phyloP scores from a whole-genome alignment of 2,888 invertebrate genomes.

The Lycophotia porphyrea region DNA sequence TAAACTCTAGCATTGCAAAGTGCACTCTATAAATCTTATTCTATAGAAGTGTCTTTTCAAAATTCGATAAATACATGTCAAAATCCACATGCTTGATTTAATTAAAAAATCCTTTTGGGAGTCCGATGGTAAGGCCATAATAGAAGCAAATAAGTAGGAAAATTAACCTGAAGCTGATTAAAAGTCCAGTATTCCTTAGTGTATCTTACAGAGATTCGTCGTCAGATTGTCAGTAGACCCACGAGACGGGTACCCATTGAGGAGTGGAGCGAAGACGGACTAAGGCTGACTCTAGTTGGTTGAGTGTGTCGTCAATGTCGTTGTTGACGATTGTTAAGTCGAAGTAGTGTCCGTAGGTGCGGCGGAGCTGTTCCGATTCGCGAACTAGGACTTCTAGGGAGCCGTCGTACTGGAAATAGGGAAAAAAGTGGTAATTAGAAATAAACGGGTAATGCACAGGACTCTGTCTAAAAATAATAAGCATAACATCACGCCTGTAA shows the following conservation, averaged over 20 bases:
- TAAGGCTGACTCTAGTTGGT: constrained; percentile 96
- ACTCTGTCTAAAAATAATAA: neutral
- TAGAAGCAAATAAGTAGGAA: constrained; percentile 53
- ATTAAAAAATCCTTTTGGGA: constrained; percentile 41
- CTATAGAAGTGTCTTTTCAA: constrained; percentile 16
- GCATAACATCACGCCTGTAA: no score
- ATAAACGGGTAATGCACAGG: neutral
- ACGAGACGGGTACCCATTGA: constrained; percentile 99
- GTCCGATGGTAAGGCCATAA: constrained; percentile 47
- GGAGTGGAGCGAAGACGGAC: constrained; percentile 97
- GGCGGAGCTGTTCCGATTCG: constrained; percentile 98
- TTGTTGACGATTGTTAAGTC: constrained; percentile 99
- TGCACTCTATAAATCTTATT: constrained; percentile 27
- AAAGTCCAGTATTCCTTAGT: constrained; percentile 60
- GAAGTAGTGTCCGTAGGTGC: constrained; percentile 99
- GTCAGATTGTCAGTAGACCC: constrained; percentile 96
- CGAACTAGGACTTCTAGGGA: constrained; percentile 98
- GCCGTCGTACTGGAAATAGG: constrained; percentile 95
- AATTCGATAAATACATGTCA: constrained; percentile 2
- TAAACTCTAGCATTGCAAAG: constrained; percentile 14
- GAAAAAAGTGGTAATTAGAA: neutral
- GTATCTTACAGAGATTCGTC: constrained; percentile 69
- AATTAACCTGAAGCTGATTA: constrained; percentile 52
- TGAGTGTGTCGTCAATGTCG: constrained; percentile 99
- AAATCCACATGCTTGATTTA: constrained; percentile 1